These are phyloP conservation scores for Anguilla marmorata DNA, from an alignment of 2,797 vertebrate species.

Conservation along the genomic window DNA sequence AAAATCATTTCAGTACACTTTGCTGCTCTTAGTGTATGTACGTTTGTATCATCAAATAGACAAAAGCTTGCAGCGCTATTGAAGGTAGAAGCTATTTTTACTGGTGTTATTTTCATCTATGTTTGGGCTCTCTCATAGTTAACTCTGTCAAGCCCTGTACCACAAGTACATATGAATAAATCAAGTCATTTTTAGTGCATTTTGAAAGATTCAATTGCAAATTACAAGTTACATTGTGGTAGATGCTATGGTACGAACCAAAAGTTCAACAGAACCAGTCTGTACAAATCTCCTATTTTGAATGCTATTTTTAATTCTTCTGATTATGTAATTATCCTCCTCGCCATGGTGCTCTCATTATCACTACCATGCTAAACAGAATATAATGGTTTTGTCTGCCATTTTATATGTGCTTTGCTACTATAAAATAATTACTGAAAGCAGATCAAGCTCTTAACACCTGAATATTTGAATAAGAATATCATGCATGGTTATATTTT, in stretches of 20 bases:
- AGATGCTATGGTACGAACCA: background rate
- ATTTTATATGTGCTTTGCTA: background rate
- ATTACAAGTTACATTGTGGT: background rate
- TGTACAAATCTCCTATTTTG: background rate
- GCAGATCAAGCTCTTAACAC: constrained; percentile 14
- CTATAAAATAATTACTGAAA: constrained; percentile 13
- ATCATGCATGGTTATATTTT: background rate
- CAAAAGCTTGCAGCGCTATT: background rate
- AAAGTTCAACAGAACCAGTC: background rate
- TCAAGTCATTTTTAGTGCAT: background rate
- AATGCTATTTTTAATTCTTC: background rate
- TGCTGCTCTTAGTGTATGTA: background rate
- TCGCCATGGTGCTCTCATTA: background rate
- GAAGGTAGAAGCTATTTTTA: background rate
- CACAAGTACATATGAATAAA: background rate
- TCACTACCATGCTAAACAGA: background rate
- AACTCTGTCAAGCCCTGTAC: background rate
- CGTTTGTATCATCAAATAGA: background rate
- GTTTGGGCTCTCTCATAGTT: background rate
- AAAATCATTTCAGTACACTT: background rate
- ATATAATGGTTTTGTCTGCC: background rate
- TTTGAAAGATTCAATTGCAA: background rate
- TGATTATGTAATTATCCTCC: constrained; percentile 14
- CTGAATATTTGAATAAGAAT: constrained; percentile 11
- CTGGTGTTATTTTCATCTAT: background rate